These are phyloP conservation scores for Mellivora capensis DNA, from an alignment of 2,113 vertebrate species.

Conservation along the genomic window DNA sequence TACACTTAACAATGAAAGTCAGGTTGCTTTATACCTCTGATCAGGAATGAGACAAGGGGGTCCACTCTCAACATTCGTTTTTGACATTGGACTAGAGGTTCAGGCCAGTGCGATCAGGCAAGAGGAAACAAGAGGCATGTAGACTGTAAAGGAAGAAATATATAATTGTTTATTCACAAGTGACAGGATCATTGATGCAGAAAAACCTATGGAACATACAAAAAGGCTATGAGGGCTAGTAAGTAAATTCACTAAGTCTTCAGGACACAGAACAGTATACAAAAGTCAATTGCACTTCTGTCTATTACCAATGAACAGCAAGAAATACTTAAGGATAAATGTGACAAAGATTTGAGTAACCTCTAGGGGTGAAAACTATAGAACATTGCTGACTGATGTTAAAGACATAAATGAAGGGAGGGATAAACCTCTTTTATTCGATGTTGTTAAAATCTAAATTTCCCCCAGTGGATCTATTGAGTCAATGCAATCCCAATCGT, in stretches of 20 bases:
- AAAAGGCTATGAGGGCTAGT: neutral
- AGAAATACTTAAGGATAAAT: neutral
- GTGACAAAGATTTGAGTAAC: neutral
- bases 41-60: neutral
- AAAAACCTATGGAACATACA: neutral
- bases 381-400: neutral
- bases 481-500: neutral
- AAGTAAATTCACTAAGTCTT: neutral
- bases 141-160: neutral
- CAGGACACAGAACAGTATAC: neutral
- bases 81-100: too few species aligned
- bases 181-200: neutral
- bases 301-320: neutral
- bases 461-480: neutral
- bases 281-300: neutral
- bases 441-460: neutral
- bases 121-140: neutral
- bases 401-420: neutral
- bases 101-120: neutral
- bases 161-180: neutral
- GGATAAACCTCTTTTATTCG: neutral
- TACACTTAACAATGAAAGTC: neutral
- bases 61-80: neutral
- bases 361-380: neutral
- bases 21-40: neutral